Conservation (phyloP, 92 coral and sea anemone genomes). For the Pocillopora meandrina region DNA sequence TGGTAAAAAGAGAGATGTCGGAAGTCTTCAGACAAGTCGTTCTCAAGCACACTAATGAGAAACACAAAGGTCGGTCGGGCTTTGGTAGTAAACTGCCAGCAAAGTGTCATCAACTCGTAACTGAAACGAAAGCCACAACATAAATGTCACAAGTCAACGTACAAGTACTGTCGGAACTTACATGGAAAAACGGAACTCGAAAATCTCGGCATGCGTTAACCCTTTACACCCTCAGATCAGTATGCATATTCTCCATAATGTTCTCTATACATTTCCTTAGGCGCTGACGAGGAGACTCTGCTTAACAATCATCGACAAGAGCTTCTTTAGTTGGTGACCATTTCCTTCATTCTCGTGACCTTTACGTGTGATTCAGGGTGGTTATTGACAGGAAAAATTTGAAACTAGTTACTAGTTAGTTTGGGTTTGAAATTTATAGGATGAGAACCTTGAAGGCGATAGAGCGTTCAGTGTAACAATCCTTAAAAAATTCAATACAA, state of each 20-base stretch:
- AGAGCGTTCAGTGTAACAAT: too few relatives aligned
- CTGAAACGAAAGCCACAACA: constrained; percentile 41
- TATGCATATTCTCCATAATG: too few relatives aligned
- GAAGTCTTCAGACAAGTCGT: constrained; percentile 65
- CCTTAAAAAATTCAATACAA: too few relatives aligned
- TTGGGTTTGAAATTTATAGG: neutral
- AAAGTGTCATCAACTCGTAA: constrained; percentile 78
- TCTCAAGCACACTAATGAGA: constrained; percentile 72
- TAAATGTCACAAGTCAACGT: neutral
- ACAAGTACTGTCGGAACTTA: neutral
- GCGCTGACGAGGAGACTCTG: too few relatives aligned
- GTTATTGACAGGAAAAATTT: neutral
- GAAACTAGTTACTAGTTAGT: neutral
- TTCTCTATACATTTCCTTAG: too few relatives aligned
- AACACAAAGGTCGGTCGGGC: constrained; percentile 87
- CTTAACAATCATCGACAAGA: too few relatives aligned
- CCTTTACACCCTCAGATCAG: too few relatives aligned
- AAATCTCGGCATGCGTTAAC: neutral
- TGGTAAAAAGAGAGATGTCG: constrained; percentile 81
- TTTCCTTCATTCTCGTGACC: too few relatives aligned
- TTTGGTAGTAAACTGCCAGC: constrained; percentile 88
- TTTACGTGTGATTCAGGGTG: too few relatives aligned
- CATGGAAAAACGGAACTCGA: neutral
- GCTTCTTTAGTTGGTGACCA: too few relatives aligned
- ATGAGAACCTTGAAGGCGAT: too few relatives aligned